Conservation (phyloP, 2,113 vertebrate species). For the Neotoma lepida region DNA sequence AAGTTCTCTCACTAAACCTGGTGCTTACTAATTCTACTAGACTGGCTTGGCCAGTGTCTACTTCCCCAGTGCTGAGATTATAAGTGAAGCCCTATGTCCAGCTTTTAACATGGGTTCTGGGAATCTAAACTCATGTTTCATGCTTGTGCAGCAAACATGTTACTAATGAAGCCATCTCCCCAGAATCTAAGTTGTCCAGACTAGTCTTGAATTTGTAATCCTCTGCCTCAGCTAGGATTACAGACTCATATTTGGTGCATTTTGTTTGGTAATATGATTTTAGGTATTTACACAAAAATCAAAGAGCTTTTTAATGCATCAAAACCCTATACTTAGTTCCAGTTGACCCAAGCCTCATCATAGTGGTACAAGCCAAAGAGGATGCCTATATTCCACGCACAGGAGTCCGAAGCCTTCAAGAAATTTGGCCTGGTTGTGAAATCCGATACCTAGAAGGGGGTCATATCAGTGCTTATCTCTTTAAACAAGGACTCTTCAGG, state of each 20-base stretch:
- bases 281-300: constrained; percentile 13
- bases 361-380: constrained; percentile 96
- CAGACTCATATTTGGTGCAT: background rate
- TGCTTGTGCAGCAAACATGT: background rate
- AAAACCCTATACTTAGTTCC: constrained; percentile 88
- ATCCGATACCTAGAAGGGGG: constrained; percentile 95
- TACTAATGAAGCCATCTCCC: background rate
- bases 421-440: constrained; percentile 99
- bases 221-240: background rate
- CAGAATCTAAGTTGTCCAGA: background rate
- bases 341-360: constrained; percentile 96
- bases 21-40: background rate
- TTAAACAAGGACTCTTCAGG: constrained; percentile 98
- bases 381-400: constrained; percentile 97
- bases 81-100: background rate
- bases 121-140: background rate
- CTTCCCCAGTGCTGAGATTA: background rate
- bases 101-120: background rate
- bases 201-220: background rate
- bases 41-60: background rate
- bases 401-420: constrained; percentile 95
- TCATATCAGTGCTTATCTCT: constrained; percentile 97
- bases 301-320: constrained; percentile 24
- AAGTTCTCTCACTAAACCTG: background rate
- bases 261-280: constrained; percentile 50